Evolutionary conservation across 2,113 vertebrate species (phyloP).

Genomic region (Gopherus evgoodei): DNA sequence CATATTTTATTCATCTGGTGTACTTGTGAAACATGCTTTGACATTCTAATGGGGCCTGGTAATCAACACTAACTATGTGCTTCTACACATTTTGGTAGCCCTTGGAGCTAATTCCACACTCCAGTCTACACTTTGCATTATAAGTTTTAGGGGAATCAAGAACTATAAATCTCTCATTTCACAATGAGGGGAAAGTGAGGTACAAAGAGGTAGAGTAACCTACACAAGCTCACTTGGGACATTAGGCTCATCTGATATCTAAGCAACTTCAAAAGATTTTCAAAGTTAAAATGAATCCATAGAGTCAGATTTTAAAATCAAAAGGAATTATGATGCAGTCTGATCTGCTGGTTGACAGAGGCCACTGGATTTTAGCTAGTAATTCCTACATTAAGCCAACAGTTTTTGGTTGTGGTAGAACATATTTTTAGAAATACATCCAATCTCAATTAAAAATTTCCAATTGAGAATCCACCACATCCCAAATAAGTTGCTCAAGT

Average conservation of each 20-base stretch:
- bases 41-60: accelerated
- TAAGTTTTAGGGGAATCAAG: slow-evolving; percentile 4
- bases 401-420: background rate
- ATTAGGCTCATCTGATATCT: slow-evolving; percentile 5
- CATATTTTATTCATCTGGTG: background rate
- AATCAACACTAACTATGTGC: background rate
- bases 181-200: too few relatives aligned
- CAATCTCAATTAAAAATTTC: background rate
- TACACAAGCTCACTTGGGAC: background rate
- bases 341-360: slow-evolving; percentile 19
- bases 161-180: background rate
- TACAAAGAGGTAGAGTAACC: too few relatives aligned
- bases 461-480: background rate
- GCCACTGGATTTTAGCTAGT: slow-evolving; percentile 28
- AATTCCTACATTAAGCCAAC: slow-evolving; percentile 22
- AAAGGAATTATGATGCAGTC: slow-evolving; percentile 22
- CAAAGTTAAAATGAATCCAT: too few relatives aligned
- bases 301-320: slow-evolving; percentile 6
- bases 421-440: background rate
- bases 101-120: background rate
- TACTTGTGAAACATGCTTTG: background rate
- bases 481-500: background rate
- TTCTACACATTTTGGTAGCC: accelerated
- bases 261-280: slow-evolving; percentile 5
- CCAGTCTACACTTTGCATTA: background rate